Evolutionary conservation across 2,113 vertebrate species (phyloP), one percentile per base, ranked within the genome.

Genomic region (Greenwoodochromis staneri): DNA sequence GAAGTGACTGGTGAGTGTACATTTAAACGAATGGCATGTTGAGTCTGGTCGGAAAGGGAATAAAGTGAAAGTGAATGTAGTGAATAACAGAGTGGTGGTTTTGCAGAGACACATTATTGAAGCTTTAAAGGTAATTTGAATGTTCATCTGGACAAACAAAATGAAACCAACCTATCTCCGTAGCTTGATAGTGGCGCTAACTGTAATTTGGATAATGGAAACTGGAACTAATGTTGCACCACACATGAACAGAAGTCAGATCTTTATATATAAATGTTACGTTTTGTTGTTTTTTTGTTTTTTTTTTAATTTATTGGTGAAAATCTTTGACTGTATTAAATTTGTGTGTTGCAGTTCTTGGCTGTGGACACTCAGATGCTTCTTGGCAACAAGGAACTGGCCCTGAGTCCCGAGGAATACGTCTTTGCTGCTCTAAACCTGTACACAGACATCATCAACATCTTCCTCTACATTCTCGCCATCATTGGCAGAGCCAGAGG

Each of bases 301-400:
- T 0, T 19, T 12, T 19, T 1, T 3, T 6, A 11, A 6, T 42
- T 27, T 42, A 11, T 29, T 63, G 66, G 21, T 42, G 10, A 63
- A 57, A 47, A 2, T 40, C 19, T 78, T 63, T 85, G 49, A 86
- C 51, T 51, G 14, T 10, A 57, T 27, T 87, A 38, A 38, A 59
- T 85, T 17, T 86, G 38, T 83, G 7, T 83, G 24, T 93, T 92
- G 4, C 96, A 98, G 98, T 98, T 98, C 94, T 93, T 98, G 96
- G 98, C 98, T 0, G 97, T 98, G 93, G 98, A 98, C 93, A 98
- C 98, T 0, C 98, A 98, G 96, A 89, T 98, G 94, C 95, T 98
- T 82, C 95, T 98, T 87, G 98, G 97, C 5, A 98, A 98, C 95
- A 98, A 98, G 96, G 96, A 98, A 82, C 92, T 98, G 92, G 38